Evolutionary conservation across 2,113 vertebrate genomes (phyloP), one percentile per base, ranked within the genome.

Genomic region (Ceuthmochares aereus): DNA sequence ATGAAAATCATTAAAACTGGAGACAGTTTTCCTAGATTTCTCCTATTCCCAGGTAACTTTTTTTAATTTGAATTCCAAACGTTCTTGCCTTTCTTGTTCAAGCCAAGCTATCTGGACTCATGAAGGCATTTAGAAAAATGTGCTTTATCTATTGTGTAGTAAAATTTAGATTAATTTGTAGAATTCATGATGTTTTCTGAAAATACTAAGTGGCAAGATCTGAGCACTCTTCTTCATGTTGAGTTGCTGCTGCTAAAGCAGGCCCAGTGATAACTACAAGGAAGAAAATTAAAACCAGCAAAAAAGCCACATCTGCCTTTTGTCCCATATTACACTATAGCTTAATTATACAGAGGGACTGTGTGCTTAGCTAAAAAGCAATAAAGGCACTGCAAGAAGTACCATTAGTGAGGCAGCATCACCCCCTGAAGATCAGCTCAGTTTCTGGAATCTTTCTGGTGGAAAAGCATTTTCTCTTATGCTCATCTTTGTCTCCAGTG

Each of bases 331-430:
- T 82, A 63, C 1, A 54, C 54, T 79, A 63, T 60, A 64, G 89
- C 62, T 82, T 83, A 54, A 85, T 94, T 95, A 87, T 66, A 72
- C 66, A 93, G 66, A 45, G 49, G 51, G 54, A 83, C 55, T 73
- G 54, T 96, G 84, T 77, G 59, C 74, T 87, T 73, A 72, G 84
- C 74, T 64, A 42, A 76, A 94, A 96, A 82, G 81, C 63, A 95
- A 52, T 83, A 69, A 89, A 90, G 42, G 55, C 72, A 32, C 60
- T 69, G 29, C 76, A 85, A 92, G 70, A 62, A 93, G 36, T 30
- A 45, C 51, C 78, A 76, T 30, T 60, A 70, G 40, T 80, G 75
- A 96, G 66, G 55, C 89, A 80, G 74, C 69, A 91, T 76, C 58
- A 94, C 21, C 52, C 95, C 69, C 80, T 82, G 76, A 89, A 82